These are phyloP conservation scores for Hirundichthys speculiger DNA, from an alignment of 2,113 vertebrate species.

Conservation along the genomic window DNA sequence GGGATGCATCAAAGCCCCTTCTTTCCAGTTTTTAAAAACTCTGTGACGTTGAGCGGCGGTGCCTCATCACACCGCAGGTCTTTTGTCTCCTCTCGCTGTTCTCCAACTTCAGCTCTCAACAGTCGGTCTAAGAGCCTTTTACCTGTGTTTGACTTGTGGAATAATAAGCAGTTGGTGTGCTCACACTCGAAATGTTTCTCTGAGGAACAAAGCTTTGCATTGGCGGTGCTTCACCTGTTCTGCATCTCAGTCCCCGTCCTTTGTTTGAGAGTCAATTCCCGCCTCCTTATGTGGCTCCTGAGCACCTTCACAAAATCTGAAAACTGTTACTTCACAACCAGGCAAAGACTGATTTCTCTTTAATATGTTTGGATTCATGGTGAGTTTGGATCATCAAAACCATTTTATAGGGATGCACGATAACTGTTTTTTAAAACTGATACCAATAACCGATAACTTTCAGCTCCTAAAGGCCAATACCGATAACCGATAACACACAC, in stretches of 20 bases:
- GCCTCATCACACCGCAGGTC: slow-evolving; percentile 35
- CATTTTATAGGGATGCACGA: too few relatives aligned
- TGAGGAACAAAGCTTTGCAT: slow-evolving; percentile 29
- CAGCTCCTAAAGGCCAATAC: too few relatives aligned
- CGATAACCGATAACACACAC: too few relatives aligned
- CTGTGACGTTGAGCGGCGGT: slow-evolving; percentile 17
- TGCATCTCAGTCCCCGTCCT: too few relatives aligned
- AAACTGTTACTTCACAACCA: too few relatives aligned
- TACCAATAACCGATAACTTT: too few relatives aligned
- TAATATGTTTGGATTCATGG: too few relatives aligned
- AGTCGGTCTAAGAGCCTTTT: slow-evolving; percentile 1
- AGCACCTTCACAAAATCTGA: not conserved
- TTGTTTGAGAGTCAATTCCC: slow-evolving; percentile 1
- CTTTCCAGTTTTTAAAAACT: slow-evolving; percentile 29
- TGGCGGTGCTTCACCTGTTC: slow-evolving; percentile 18
- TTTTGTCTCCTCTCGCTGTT: slow-evolving; percentile 10
- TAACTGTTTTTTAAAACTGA: too few relatives aligned
- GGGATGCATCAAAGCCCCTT: not conserved
- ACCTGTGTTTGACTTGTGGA: slow-evolving; percentile 44
- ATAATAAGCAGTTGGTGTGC: not conserved
- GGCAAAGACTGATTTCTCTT: too few relatives aligned
- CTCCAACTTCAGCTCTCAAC: not conserved
- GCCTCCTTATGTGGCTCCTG: slow-evolving; percentile 12
- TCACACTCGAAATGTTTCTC: not conserved
- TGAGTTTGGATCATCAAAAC: too few relatives aligned